A percentile compares a stretch with the other conserved stretches of the same genome.
Conservation (phyloP, 1,140 invertebrate genomes). For the Drosophila tani region DNA sequence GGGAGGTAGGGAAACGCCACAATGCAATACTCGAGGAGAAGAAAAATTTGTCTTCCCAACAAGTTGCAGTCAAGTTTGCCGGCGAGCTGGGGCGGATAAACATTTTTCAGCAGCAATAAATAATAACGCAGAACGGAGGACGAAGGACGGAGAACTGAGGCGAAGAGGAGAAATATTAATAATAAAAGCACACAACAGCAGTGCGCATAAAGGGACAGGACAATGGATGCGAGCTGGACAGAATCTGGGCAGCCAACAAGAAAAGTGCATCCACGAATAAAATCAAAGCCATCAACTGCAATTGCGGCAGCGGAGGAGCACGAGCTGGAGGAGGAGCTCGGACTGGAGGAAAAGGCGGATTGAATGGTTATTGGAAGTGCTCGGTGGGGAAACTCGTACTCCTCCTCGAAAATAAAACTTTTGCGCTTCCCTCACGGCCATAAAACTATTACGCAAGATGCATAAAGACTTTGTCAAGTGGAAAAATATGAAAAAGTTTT, state of each 20-base stretch:
- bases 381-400: slow-evolving; percentile 19
- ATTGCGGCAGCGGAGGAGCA: slow-evolving; percentile 53
- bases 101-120: slow-evolving; percentile 83
- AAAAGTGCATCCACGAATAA: slow-evolving; percentile 83
- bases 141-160: slow-evolving; percentile 6
- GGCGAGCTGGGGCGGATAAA: slow-evolving; percentile 76
- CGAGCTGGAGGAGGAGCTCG: not conserved
- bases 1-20: not conserved
- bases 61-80: slow-evolving; percentile 78
- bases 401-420: slow-evolving; percentile 62
- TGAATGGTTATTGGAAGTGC: slow-evolving; percentile 81
- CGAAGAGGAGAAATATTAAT: slow-evolving; percentile 67
- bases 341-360: slow-evolving; percentile 50
- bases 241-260: slow-evolving; percentile 66
- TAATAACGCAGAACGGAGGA: slow-evolving; percentile 60
- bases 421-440: slow-evolving; percentile 65
- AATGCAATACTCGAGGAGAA: slow-evolving; percentile 36
- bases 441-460: slow-evolving; percentile 83
- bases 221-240: slow-evolving; percentile 61
- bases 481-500: slow-evolving; percentile 83
- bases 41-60: slow-evolving; percentile 78
- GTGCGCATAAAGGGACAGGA: slow-evolving; percentile 59
- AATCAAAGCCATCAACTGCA: slow-evolving; percentile 83
- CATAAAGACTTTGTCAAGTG: slow-evolving; percentile 83
- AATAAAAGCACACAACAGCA: slow-evolving; percentile 77